These are phyloP conservation scores for Panopea generosa DNA, from an alignment of 2,888 invertebrate species.

Conservation along the genomic window DNA sequence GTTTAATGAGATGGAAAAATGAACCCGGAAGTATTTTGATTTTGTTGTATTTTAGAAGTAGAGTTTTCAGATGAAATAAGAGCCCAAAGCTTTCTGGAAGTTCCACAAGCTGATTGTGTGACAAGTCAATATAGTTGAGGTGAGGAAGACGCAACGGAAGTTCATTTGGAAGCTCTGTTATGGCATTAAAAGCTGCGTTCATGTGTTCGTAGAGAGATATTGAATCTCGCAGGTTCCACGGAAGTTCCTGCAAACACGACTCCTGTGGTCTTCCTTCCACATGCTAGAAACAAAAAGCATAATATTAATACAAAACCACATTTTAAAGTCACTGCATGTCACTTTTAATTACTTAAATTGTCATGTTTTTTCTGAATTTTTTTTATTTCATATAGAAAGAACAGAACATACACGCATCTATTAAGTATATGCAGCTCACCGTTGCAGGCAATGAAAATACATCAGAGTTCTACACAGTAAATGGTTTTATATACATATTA, in stretches of 20 bases:
- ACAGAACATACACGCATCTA: background rate
- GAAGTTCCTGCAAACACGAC: slow-evolving; percentile 80
- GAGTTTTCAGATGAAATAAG: slow-evolving; percentile 81
- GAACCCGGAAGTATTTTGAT: slow-evolving; percentile 79
- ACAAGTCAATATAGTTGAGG: slow-evolving; percentile 81
- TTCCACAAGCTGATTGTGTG: slow-evolving; percentile 80
- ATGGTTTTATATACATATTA: too few relatives aligned
- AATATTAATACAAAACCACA: background rate
- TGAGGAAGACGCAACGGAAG: slow-evolving; percentile 84
- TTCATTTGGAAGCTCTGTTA: slow-evolving; percentile 82
- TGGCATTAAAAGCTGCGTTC: slow-evolving; percentile 82
- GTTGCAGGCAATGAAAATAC: too few relatives aligned
- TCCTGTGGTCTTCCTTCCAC: slow-evolving; percentile 80
- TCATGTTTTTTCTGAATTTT: too few relatives aligned
- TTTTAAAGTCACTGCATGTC: background rate
- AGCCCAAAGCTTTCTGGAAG: slow-evolving; percentile 84
- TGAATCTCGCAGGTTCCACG: slow-evolving; percentile 81
- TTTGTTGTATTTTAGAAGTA: slow-evolving; percentile 80
- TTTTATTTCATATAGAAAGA: too few relatives aligned
- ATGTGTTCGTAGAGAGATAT: slow-evolving; percentile 83
- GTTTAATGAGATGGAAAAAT: slow-evolving; percentile 80
- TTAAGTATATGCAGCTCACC: too few relatives aligned
- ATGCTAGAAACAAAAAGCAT: slow-evolving; percentile 77
- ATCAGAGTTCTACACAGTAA: too few relatives aligned
- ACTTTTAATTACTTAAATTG: too few relatives aligned